phyloP scores from a whole-genome alignment of 92 coral and sea anemone genomes.

The Desmophyllum pertusum region DNA sequence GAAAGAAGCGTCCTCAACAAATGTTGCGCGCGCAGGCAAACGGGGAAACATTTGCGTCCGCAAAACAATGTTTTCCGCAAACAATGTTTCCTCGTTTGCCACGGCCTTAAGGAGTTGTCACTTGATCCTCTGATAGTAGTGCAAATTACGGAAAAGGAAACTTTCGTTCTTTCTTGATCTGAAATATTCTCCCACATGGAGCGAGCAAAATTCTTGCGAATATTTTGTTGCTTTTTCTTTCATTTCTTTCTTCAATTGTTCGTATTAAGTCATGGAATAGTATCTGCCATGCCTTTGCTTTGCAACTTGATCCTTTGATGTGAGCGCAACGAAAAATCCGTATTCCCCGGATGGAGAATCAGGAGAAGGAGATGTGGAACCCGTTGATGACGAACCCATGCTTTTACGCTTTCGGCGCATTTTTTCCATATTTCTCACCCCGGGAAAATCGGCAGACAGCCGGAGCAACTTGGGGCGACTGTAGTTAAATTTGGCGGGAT shows the following conservation, averaged over 20 bases:
- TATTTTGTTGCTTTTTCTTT: background rate
- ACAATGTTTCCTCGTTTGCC: too few species aligned
- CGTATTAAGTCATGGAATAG: slow-evolving; percentile 28
- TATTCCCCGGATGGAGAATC: slow-evolving; percentile 73
- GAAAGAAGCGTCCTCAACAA: too few species aligned
- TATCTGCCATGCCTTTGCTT: slow-evolving; percentile 16
- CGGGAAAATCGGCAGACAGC: slow-evolving; percentile 83
- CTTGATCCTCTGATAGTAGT: background rate
- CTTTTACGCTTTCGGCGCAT: slow-evolving; percentile 85
- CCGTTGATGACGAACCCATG: slow-evolving; percentile 82
- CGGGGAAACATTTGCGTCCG: too few species aligned
- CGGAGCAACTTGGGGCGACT: slow-evolving; percentile 80
- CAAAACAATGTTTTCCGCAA: too few species aligned
- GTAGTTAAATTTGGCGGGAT: slow-evolving; percentile 53
- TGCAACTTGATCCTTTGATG: slow-evolving; percentile 49
- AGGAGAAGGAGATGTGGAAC: slow-evolving; percentile 57
- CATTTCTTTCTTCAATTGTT: background rate
- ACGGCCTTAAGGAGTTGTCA: background rate
- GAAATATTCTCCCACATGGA: background rate
- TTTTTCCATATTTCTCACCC: slow-evolving; percentile 81
- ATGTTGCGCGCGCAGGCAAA: too few species aligned
- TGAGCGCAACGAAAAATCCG: slow-evolving; percentile 83
- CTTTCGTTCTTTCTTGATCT: background rate
- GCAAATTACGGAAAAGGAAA: background rate
- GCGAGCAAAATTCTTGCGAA: background rate